A percentile compares a stretch with the other conserved stretches of the same genome.
These are phyloP conservation scores for Ovibos moschatus DNA, from an alignment of 2,113 vertebrate species.

Conservation along the genomic window DNA sequence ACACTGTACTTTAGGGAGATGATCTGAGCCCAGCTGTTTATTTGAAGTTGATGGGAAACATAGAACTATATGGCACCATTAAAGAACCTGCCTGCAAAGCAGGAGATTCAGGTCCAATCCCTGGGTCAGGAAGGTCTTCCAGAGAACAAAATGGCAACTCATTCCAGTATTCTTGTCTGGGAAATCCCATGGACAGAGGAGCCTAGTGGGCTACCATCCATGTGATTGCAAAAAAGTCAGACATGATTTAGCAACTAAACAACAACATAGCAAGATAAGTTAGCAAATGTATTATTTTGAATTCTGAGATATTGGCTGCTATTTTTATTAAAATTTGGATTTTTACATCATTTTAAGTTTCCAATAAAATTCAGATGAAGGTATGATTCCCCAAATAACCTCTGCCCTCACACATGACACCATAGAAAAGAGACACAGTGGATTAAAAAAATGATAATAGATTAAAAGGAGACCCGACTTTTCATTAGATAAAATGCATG, in stretches of 20 bases:
- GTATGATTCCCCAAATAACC: neutral
- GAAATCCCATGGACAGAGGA: neutral
- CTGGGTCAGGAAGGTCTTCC: neutral
- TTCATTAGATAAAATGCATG: neutral
- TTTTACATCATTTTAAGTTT: neutral
- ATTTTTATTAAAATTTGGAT: neutral
- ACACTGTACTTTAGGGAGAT: neutral
- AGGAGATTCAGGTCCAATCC: neutral
- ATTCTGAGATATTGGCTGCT: neutral
- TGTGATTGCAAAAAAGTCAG: neutral
- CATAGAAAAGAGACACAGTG: neutral
- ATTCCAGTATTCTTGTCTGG: neutral
- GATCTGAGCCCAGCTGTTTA: neutral
- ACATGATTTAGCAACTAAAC: neutral
- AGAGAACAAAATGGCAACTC: neutral
- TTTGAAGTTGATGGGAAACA: neutral
- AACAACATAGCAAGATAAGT: neutral
- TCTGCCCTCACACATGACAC: neutral
- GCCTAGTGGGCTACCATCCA: neutral
- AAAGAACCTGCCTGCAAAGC: neutral
- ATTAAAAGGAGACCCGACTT: neutral
- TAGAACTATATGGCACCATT: neutral
- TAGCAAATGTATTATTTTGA: neutral
- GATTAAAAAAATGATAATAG: neutral
- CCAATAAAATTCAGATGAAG: neutral